Evolutionary conservation across 2,113 vertebrate species (phyloP).

Genomic region (Scartelaos histophorus): DNA sequence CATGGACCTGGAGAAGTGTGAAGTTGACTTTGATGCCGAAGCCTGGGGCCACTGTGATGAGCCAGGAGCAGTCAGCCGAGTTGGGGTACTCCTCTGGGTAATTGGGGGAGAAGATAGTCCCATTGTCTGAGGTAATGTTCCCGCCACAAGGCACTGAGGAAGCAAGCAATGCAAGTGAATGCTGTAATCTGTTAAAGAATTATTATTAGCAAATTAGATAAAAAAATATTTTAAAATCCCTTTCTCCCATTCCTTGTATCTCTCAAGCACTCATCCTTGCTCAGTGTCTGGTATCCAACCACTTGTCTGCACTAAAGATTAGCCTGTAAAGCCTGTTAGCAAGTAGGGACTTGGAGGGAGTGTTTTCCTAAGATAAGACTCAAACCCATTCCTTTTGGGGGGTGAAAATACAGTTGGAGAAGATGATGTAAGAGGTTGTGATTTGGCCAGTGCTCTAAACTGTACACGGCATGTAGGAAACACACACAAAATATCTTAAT

Average conservation of each 20-base stretch:
- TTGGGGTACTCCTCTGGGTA: constrained; percentile 93
- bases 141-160: constrained; percentile 89
- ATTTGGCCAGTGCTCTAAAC: constrained; percentile 22
- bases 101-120: constrained; percentile 94
- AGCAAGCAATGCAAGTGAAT: not conserved
- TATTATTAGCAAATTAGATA: not conserved
- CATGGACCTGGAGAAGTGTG: constrained; percentile 90
- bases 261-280: constrained; percentile 40
- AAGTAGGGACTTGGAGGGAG: constrained; percentile 69
- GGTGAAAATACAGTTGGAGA: constrained; percentile 36
- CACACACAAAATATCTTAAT: constrained; percentile 4
- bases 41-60: constrained; percentile 86
- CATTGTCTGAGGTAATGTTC: constrained; percentile 90
- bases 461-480: constrained; percentile 10
- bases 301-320: constrained; percentile 73
- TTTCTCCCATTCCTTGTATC: constrained; percentile 51
- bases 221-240: constrained; percentile 1
- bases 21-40: constrained; percentile 92
- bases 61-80: constrained; percentile 93
- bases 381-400: constrained; percentile 61
- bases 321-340: constrained; percentile 76
- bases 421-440: constrained; percentile 45
- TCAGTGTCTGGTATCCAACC: constrained; percentile 53
- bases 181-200: not conserved
- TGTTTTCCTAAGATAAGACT: constrained; percentile 75